phyloP scores from a whole-genome alignment of 2,113 vertebrate genomes.

The Nycticryphes semicollaris region DNA sequence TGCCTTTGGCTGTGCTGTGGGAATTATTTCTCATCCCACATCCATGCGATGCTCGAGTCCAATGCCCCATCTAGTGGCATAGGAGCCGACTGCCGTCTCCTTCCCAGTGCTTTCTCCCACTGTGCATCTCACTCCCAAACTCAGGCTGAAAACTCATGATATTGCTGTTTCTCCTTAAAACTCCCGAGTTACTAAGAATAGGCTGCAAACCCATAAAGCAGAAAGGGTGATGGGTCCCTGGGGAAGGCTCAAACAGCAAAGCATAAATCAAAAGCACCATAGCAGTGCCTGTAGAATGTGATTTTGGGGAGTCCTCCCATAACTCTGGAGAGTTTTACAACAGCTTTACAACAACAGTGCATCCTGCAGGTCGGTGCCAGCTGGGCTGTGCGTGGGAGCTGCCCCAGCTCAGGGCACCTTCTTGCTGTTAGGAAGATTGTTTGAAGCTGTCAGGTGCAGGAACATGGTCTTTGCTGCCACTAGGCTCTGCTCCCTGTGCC shows the following conservation, averaged over 20 bases:
- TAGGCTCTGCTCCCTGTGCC: not conserved
- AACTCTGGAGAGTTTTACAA: not conserved
- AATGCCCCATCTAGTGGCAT: constrained; percentile 45
- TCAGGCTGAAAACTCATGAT: not conserved
- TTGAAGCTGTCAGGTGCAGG: not conserved
- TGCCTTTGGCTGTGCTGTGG: rapidly evolving
- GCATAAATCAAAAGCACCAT: not conserved
- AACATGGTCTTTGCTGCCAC: not conserved
- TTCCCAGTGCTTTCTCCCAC: not conserved
- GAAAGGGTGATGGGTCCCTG: not conserved
- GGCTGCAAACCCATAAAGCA: not conserved
- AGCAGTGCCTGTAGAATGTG: not conserved
- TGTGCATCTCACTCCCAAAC: rapidly evolving
- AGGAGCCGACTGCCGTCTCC: not conserved
- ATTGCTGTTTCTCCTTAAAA: not conserved
- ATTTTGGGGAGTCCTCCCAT: not conserved
- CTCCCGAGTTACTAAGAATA: not conserved
- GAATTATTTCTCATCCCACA: not conserved
- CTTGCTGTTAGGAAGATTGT: not conserved
- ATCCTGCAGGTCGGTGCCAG: not conserved
- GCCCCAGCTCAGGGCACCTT: not conserved
- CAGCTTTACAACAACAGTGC: not conserved
- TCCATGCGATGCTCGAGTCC: not conserved
- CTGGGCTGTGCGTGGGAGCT: rapidly evolving
- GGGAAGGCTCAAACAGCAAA: not conserved